A percentile compares a stretch with the other conserved stretches of the same genome.
Conservation (phyloP, 1,140 invertebrate species). For the Phymorhynchus buccinoides region DNA sequence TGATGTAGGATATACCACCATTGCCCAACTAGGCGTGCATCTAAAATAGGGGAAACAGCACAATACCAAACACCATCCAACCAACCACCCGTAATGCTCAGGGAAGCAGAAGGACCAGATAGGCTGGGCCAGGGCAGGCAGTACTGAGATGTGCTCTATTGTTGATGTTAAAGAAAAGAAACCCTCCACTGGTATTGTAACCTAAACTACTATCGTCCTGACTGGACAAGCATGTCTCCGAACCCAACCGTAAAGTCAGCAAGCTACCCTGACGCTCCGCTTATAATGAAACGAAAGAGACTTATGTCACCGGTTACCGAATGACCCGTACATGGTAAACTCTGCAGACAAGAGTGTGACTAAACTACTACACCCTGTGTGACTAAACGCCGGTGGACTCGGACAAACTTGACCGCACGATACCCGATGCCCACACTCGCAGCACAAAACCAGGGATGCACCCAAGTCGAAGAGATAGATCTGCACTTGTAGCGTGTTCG, state of each 20-base stretch:
- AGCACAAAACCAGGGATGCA: too few species aligned
- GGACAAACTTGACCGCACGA: background rate
- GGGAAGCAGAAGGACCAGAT: constrained; percentile 2
- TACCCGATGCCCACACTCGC: background rate
- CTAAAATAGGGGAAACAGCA: too few species aligned
- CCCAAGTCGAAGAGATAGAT: too few species aligned
- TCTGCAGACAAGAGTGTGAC: too few species aligned
- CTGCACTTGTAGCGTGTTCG: too few species aligned
- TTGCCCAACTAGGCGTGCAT: too few species aligned
- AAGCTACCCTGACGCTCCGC: background rate
- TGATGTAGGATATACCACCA: too few species aligned
- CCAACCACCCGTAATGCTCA: background rate
- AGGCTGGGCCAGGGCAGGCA: background rate
- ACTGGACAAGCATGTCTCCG: background rate
- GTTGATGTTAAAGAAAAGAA: constrained; percentile 5
- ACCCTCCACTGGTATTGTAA: background rate
- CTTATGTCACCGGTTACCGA: background rate
- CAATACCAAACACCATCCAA: background rate
- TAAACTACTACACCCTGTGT: background rate
- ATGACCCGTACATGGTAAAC: background rate
- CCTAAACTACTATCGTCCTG: too few species aligned
- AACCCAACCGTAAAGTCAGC: constrained; percentile 4
- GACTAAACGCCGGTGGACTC: background rate
- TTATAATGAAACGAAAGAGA: background rate
- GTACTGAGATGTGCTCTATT: background rate